phyloP scores from a whole-genome alignment of 1,140 invertebrate species.

The Delia radicum region DNA sequence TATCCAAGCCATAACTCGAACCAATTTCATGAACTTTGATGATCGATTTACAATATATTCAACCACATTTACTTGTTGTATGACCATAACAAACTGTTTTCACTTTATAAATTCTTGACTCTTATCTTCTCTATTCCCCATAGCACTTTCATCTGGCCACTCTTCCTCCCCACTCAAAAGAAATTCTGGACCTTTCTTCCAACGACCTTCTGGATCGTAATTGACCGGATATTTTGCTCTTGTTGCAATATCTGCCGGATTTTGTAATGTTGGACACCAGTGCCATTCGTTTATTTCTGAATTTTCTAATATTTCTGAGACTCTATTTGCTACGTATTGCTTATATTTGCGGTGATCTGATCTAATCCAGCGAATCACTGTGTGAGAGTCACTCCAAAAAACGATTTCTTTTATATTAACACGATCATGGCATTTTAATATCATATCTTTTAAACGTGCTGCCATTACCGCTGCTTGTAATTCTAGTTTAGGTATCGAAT shows the following conservation, averaged over 20 bases:
- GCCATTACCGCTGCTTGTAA: not conserved
- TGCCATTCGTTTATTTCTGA: not conserved
- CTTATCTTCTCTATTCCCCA: not conserved
- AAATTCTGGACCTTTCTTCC: not conserved
- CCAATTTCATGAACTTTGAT: not conserved
- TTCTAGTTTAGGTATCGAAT: constrained; percentile 4
- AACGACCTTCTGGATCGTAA: not conserved
- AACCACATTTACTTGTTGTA: not conserved
- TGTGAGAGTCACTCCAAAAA: too few species aligned
- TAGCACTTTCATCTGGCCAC: not conserved
- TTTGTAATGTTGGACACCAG: constrained; percentile 29
- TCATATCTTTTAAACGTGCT: not conserved
- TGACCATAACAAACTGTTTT: not conserved
- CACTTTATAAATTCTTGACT: not conserved
- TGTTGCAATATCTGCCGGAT: constrained; percentile 40
- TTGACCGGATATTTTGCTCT: not conserved
- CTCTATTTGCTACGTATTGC: constrained; percentile 51
- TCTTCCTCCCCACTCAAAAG: not conserved
- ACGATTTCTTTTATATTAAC: too few species aligned
- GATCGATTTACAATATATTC: not conserved
- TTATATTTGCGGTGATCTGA: constrained; percentile 38
- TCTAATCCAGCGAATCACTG: too few species aligned
- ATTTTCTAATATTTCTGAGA: too few species aligned
- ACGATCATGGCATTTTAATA: too few species aligned
- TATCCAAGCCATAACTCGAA: not conserved